Conservation (phyloP, 1,140 invertebrate genomes). For the Drosophila bocqueti region DNA sequence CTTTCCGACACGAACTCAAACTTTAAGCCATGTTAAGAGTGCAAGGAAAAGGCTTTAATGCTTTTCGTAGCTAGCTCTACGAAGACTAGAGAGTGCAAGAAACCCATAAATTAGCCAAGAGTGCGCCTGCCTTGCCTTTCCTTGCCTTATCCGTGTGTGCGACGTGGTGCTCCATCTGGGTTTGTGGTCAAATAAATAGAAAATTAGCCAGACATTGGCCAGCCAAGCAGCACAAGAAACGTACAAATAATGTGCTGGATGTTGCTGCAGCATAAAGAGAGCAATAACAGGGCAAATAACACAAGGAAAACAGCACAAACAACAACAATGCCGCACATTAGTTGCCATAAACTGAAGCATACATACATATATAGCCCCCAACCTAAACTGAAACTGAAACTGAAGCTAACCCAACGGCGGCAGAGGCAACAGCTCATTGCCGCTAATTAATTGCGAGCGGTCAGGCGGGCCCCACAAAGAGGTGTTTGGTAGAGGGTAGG, state of each 20-base stretch:
- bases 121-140: constrained; percentile 18
- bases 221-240: constrained; percentile 61
- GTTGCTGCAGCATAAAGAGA: constrained; percentile 55
- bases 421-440: constrained; percentile 76
- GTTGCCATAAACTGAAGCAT: constrained; percentile 58
- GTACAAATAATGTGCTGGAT: constrained; percentile 65
- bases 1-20: constrained; percentile 67
- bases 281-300: constrained; percentile 38
- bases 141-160: constrained; percentile 35
- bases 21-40: constrained; percentile 48
- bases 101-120: constrained; percentile 75
- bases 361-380: constrained; percentile 5
- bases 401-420: constrained; percentile 16
- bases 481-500: background rate
- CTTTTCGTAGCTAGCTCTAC: constrained; percentile 13
- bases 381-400: constrained; percentile 33
- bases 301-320: constrained; percentile 12
- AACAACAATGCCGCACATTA: constrained; percentile 61
- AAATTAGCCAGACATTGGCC: constrained; percentile 79
- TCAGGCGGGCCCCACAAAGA: constrained; percentile 54
- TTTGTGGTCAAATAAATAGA: constrained; percentile 82
- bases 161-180: constrained; percentile 38
- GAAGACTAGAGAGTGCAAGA: constrained; percentile 65
- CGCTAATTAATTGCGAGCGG: constrained; percentile 77
- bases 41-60: constrained; percentile 38